Percentiles rank a stretch among this genome's conserved stretches.
Evolutionary conservation across 30 jellyfish, hydroid and myxozoan genomes (phyloP).

Genomic region (Sanderia malayensis): DNA sequence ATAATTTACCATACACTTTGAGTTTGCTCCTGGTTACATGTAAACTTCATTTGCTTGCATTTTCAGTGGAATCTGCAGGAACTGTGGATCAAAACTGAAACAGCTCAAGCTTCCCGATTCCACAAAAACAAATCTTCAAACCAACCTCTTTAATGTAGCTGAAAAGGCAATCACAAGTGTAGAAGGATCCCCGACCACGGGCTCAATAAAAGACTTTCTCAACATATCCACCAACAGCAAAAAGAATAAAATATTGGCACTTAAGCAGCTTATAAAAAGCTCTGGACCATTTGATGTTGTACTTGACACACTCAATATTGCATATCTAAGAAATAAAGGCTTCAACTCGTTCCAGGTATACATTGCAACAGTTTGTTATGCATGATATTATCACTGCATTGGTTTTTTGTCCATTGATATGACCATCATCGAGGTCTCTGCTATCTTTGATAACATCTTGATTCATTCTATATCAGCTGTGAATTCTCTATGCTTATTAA

Average conservation of each 20-base stretch:
- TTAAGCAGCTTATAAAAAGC: constrained; percentile 27
- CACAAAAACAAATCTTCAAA: constrained; percentile 11
- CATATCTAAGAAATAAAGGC: constrained; percentile 52
- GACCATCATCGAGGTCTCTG: too few species aligned
- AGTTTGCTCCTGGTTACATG: too few species aligned
- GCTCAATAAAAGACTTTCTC: constrained; percentile 7
- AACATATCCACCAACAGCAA: background rate
- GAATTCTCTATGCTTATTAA: too few species aligned
- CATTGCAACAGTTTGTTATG: too few species aligned
- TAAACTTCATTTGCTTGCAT: background rate
- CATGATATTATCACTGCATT: too few species aligned
- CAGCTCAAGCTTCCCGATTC: constrained; percentile 24
- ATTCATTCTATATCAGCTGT: too few species aligned
- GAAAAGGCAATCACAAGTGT: constrained; percentile 32
- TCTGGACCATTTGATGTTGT: constrained; percentile 66
- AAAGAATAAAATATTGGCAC: background rate
- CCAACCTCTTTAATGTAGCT: constrained; percentile 18
- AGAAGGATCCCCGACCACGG: background rate
- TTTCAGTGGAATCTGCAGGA: constrained; percentile 56
- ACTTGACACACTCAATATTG: constrained; percentile 55
- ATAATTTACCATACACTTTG: too few species aligned
- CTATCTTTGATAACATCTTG: too few species aligned
- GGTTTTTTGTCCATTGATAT: too few species aligned
- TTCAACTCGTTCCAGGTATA: constrained; percentile 69
- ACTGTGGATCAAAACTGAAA: constrained; percentile 51